phyloP scores from a whole-genome alignment of 1,140 invertebrate genomes.

The Neoseiulus cucumeris region DNA sequence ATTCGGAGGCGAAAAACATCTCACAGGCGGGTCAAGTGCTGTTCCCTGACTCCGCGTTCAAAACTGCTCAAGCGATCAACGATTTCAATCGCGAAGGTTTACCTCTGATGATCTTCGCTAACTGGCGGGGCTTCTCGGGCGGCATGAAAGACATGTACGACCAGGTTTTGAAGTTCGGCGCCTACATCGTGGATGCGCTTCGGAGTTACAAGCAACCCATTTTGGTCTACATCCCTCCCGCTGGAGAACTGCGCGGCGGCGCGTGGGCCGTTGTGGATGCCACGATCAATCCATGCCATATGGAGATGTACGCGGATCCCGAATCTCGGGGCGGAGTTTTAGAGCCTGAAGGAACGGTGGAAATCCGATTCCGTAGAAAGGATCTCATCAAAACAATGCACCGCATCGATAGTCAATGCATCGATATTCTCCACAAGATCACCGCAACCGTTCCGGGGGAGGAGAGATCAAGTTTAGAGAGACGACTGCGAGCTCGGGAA shows the following conservation, averaged over 20 bases:
- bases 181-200: slow-evolving; percentile 89
- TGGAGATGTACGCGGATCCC: slow-evolving; percentile 96
- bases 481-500: slow-evolving; percentile 50
- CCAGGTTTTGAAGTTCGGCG: slow-evolving; percentile 94
- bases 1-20: slow-evolving; percentile 79
- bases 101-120: slow-evolving; percentile 94
- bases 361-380: slow-evolving; percentile 85
- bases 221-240: slow-evolving; percentile 87
- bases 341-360: slow-evolving; percentile 88
- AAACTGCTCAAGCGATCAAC: slow-evolving; percentile 87
- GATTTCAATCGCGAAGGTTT: slow-evolving; percentile 86
- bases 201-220: slow-evolving; percentile 72
- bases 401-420: slow-evolving; percentile 29
- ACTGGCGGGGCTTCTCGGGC: slow-evolving; percentile 97
- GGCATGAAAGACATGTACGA: slow-evolving; percentile 99
- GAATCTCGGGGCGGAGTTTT: slow-evolving; percentile 72
- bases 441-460: slow-evolving; percentile 26
- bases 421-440: slow-evolving; percentile 22
- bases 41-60: slow-evolving; percentile 97
- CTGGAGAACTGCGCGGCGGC: slow-evolving; percentile 82
- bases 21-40: slow-evolving; percentile 88
- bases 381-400: slow-evolving; percentile 40
- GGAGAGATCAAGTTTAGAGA: slow-evolving; percentile 41
- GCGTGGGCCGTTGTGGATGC: slow-evolving; percentile 97
- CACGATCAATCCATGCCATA: slow-evolving; percentile 74